Percentiles rank a stretch among this genome's conserved stretches.
Evolutionary conservation across 2,113 vertebrate genomes (phyloP).

Genomic region (Anguilla rostrata): DNA sequence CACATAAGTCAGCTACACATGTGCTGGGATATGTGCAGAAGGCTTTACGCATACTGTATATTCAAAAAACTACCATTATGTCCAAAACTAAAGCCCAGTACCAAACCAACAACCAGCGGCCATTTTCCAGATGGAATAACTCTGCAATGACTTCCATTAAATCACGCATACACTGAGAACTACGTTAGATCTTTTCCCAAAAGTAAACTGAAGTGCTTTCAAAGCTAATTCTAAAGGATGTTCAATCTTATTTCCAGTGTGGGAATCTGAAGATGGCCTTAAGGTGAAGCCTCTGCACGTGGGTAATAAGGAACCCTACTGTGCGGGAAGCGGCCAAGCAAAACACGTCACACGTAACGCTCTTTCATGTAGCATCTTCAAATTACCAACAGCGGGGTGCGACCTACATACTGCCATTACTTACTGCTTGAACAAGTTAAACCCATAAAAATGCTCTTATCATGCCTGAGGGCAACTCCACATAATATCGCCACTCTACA

Average conservation of each 20-base stretch:
- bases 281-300: not conserved
- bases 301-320: not conserved
- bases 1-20: not conserved
- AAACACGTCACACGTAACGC: not conserved
- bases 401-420: not conserved
- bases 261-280: not conserved
- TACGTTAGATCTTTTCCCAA: slow-evolving; percentile 28
- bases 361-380: not conserved
- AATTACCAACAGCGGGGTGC: not conserved
- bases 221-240: slow-evolving; percentile 36
- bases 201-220: slow-evolving; percentile 22
- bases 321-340: not conserved
- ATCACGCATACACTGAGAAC: slow-evolving; percentile 19
- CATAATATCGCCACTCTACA: not conserved
- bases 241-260: slow-evolving; percentile 27
- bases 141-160: slow-evolving; percentile 22
- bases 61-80: not conserved
- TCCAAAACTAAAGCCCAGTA: not conserved
- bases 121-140: slow-evolving; percentile 15
- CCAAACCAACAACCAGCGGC: not conserved
- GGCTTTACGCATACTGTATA: slow-evolving; percentile 1
- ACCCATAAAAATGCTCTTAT: not conserved
- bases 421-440: not conserved
- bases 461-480: not conserved
- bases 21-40: not conserved